Evolutionary conservation across 2,888 invertebrate species (phyloP).

Genomic region (Caradrina kadenii): DNA sequence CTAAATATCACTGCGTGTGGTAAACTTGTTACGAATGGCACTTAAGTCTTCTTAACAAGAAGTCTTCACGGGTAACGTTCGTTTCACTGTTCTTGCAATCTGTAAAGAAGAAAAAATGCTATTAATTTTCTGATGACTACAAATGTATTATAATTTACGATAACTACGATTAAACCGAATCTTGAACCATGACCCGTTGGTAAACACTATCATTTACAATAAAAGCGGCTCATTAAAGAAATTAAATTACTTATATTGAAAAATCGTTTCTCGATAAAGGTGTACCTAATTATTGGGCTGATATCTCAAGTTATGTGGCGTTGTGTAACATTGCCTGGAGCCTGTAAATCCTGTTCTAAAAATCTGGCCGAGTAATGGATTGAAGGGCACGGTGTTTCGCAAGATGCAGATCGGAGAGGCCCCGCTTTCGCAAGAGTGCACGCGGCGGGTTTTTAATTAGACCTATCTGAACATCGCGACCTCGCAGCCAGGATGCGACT

Average conservation of each 20-base stretch:
- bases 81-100: slow-evolving; percentile 68
- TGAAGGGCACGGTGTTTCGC: slow-evolving; percentile 80
- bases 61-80: slow-evolving; percentile 86
- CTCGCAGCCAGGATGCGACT: slow-evolving; percentile 88
- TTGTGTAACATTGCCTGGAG: slow-evolving; percentile 47
- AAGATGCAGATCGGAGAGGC: slow-evolving; percentile 73
- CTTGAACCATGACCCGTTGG: slow-evolving; percentile 59
- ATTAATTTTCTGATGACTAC: slow-evolving; percentile 37
- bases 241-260: slow-evolving; percentile 48
- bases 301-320: slow-evolving; percentile 27
- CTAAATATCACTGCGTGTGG: slow-evolving; percentile 89
- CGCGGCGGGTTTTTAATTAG: slow-evolving; percentile 87
- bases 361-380: slow-evolving; percentile 66
- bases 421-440: slow-evolving; percentile 83
- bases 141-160: slow-evolving; percentile 38
- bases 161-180: slow-evolving; percentile 55
- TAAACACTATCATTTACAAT: slow-evolving; percentile 55
- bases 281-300: slow-evolving; percentile 41
- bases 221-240: slow-evolving; percentile 51
- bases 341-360: slow-evolving; percentile 64
- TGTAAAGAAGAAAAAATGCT: slow-evolving; percentile 73
- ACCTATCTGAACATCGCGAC: slow-evolving; percentile 84
- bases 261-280: slow-evolving; percentile 36
- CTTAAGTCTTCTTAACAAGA: slow-evolving; percentile 83
- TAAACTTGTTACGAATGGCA: slow-evolving; percentile 89